phyloP scores from a whole-genome alignment of 2,113 vertebrate genomes.

The Scomber japonicus region DNA sequence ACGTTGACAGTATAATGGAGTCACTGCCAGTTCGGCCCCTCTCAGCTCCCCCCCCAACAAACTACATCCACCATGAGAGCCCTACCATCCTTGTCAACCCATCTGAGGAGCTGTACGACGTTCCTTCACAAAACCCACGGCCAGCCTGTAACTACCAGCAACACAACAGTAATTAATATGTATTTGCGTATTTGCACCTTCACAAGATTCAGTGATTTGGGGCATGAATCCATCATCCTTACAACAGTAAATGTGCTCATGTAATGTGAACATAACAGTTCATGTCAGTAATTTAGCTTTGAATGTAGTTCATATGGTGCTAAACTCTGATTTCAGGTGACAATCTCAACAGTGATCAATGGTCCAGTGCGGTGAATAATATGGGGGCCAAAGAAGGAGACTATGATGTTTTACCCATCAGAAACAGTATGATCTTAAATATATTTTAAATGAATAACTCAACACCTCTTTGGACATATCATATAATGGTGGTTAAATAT shows the following conservation, averaged over 20 bases:
- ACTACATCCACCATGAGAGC: slow-evolving; percentile 1
- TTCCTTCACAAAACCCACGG: neutral
- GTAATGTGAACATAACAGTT: no score
- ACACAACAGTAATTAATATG: neutral
- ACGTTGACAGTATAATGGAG: slow-evolving; percentile 10
- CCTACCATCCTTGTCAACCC: neutral
- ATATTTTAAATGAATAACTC: neutral
- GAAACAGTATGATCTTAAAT: slow-evolving; percentile 48
- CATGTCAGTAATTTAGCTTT: no score
- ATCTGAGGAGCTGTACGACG: neutral
- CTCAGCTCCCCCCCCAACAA: slow-evolving; percentile 10
- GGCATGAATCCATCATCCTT: no score
- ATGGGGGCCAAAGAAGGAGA: slow-evolving; percentile 20
- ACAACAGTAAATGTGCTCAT: no score
- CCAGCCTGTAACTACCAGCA: neutral
- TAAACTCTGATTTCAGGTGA: slow-evolving; percentile 46
- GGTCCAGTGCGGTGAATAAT: neutral
- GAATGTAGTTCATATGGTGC: neutral
- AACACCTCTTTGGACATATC: neutral
- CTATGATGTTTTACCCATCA: slow-evolving; percentile 76
- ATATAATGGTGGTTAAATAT: neutral
- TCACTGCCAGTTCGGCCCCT: neutral
- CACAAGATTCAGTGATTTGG: neutral
- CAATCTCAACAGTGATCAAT: neutral
- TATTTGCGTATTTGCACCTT: neutral